phyloP scores from a whole-genome alignment of 2,888 invertebrate genomes.

The Helleia helle region DNA sequence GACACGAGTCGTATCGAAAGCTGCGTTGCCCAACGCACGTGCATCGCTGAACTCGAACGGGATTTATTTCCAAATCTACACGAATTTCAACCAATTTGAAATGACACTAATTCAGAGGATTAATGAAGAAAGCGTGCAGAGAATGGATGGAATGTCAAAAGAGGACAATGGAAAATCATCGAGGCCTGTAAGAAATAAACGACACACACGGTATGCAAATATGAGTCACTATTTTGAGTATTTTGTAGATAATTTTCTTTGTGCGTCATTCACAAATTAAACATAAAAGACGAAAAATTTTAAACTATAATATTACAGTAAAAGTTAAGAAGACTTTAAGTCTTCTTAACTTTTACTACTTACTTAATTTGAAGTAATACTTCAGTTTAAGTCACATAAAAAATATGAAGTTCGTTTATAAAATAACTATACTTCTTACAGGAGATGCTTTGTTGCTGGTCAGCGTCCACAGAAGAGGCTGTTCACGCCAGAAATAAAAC shows the following conservation, averaged over 20 bases:
- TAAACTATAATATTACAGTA: too few relatives aligned
- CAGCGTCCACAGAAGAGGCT: constrained; percentile 80
- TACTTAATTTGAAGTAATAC: too few relatives aligned
- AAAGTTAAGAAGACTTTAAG: neutral
- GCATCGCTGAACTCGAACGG: constrained; percentile 28
- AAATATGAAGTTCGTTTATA: neutral
- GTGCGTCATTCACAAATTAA: constrained; percentile 53
- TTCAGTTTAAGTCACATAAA: neutral
- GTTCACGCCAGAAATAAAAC: constrained; percentile 86
- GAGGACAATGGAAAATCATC: constrained; percentile 65
- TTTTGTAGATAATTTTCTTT: constrained; percentile 47
- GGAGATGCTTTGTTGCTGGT: constrained; percentile 73
- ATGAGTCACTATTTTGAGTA: constrained; percentile 60
- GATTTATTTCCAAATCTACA: neutral
- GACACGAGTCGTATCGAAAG: constrained; percentile 56
- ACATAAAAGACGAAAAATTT: too few relatives aligned
- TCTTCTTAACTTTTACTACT: too few relatives aligned
- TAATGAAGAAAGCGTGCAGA: constrained; percentile 33
- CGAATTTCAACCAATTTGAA: constrained; percentile 5
- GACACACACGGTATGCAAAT: constrained; percentile 78
- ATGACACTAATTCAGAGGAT: constrained; percentile 58
- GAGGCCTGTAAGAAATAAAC: constrained; percentile 80
- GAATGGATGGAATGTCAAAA: constrained; percentile 49
- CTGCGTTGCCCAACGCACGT: constrained; percentile 61
- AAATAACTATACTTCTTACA: constrained; percentile 32